Evolutionary conservation across 2,797 vertebrate genomes (phyloP), one percentile per base, ranked within the genome.

Genomic region (Mus caroli): DNA sequence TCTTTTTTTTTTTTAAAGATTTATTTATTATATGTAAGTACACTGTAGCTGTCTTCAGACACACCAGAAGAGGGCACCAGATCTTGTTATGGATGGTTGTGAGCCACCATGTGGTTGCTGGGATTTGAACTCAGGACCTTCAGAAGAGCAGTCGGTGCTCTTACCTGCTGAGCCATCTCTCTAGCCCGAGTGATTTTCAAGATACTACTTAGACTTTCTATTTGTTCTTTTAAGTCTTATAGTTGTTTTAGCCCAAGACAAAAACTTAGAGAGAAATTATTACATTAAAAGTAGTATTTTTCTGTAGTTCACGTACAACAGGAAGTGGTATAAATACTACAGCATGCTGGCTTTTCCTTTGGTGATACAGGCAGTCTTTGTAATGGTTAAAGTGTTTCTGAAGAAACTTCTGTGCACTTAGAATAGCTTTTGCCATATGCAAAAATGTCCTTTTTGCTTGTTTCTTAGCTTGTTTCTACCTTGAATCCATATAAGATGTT

Each of bases 231-330:
- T 76, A 95, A 90, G 9, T 87, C 22, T 88, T 88, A 88, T 0
- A 64, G 8, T 91, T 19, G 28, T 96, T 97, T 93, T 97, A 64
- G 31, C n/a, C 83, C 43, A 88, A 92, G 79, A 22, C 73, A 93
- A 69, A 95, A 96, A 60, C 3, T 69, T 69, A 17, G 67, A 67
- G 14, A 67, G 64, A 69, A 67, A 69, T 69, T 69, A 69, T 17
- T 69, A 67, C 31, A n/a, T 69, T 69, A 69, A 69, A n/a, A n/a
- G 67, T 19, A 84, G 14, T 24, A 56, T 83, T 95, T 94, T 92
- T 92, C 54, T 77, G 6, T 80, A 75, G 37, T 94, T 95, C 24
- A 84, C 6, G 0, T 90, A 64, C 10, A 19, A 19, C 13, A 19
- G 34, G 50, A 95, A 91, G 22, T 91, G 52, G 8, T 78, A 22